Conservation (phyloP, 1,140 invertebrate genomes). For the Papilio dardanus region DNA sequence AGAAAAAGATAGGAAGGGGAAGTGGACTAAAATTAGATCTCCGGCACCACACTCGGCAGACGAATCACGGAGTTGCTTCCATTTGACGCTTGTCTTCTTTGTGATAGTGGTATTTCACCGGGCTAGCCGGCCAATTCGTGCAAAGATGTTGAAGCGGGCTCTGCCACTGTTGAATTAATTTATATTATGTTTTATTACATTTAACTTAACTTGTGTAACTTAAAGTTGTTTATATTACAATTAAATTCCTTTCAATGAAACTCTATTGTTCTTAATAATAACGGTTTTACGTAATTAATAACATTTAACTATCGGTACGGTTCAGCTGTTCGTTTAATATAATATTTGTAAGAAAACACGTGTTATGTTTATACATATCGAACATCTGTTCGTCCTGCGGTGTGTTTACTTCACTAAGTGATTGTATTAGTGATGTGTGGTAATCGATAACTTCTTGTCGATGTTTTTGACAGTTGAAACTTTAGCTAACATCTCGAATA, state of each 20-base stretch:
- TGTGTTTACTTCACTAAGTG: conserved; percentile 46
- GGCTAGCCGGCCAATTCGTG: too few relatives aligned
- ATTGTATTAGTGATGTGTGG: conserved; percentile 42
- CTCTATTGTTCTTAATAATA: conserved; percentile 14
- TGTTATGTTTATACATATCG: conserved; percentile 37
- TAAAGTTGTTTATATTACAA: not conserved
- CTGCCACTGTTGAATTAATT: too few relatives aligned
- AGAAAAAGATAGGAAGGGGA: too few relatives aligned
- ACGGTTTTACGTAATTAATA: conserved; percentile 15
- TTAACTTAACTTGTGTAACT: not conserved
- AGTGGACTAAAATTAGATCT: too few relatives aligned
- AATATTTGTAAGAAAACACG: conserved; percentile 25
- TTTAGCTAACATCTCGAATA: not conserved
- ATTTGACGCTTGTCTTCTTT: too few relatives aligned
- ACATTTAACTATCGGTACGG: not conserved
- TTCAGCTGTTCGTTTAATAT: conserved; percentile 9
- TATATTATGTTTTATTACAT: not conserved
- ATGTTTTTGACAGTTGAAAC: conserved; percentile 14
- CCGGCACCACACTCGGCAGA: too few relatives aligned
- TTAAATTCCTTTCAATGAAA: conserved; percentile 14
- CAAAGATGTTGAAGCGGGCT: too few relatives aligned
- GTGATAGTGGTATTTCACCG: too few relatives aligned
- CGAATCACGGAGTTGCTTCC: too few relatives aligned
- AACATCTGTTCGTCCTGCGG: conserved; percentile 45
- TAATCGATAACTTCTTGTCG: conserved; percentile 42